Percentiles rank a stretch among this genome's conserved stretches.
Evolutionary conservation across 2,797 vertebrate species (phyloP).

Genomic region (Semaprochilodus insignis): DNA sequence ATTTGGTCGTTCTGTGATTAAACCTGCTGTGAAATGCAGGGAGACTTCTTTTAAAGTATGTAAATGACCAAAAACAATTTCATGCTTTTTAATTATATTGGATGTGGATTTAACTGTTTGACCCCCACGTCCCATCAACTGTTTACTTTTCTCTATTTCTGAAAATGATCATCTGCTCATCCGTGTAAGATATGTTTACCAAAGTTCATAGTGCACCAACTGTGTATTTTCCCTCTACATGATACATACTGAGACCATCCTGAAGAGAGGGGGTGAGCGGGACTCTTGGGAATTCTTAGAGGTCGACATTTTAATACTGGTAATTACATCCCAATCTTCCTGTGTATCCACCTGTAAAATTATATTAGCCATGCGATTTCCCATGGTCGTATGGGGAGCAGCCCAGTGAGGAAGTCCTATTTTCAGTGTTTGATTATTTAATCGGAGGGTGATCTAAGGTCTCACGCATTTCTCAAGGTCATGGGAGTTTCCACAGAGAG

Average conservation of each 20-base stretch:
- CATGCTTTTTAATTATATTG: constrained; percentile 49
- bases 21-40: background rate
- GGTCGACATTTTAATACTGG: constrained; percentile 62
- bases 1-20: background rate
- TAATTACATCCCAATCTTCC: constrained; percentile 62
- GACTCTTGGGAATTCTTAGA: constrained; percentile 53
- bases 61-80: constrained; percentile 45
- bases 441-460: constrained; percentile 52
- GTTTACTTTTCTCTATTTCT: constrained; percentile 49
- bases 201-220: constrained; percentile 49
- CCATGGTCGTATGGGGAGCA: constrained; percentile 57
- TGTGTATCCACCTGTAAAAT: constrained; percentile 65
- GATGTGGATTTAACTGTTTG: constrained; percentile 53
- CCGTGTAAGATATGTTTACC: constrained; percentile 49
- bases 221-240: constrained; percentile 52
- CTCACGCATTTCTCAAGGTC: constrained; percentile 60
- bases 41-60: constrained; percentile 4
- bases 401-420: constrained; percentile 48
- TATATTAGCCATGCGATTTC: constrained; percentile 62
- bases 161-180: constrained; percentile 39
- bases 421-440: constrained; percentile 61
- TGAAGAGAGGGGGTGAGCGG: constrained; percentile 35
- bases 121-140: constrained; percentile 27
- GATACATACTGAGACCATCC: constrained; percentile 47
- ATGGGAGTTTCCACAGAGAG: constrained; percentile 51